phyloP scores from a whole-genome alignment of 2,113 vertebrate genomes.

The Spermophilus dauricus region DNA sequence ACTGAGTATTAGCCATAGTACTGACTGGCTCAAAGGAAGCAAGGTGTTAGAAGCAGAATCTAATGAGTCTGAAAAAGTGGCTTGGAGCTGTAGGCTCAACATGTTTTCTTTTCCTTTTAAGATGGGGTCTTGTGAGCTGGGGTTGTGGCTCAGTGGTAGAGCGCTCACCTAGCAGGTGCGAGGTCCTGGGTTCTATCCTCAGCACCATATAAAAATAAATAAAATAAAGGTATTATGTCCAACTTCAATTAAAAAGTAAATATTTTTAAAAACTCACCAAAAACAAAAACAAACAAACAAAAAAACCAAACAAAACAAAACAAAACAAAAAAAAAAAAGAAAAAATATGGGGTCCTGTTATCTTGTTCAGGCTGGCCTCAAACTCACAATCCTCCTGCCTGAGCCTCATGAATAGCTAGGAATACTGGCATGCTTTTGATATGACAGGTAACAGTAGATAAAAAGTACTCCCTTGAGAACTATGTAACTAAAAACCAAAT shows the following conservation, averaged over 20 bases:
- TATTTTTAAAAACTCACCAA: neutral
- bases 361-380: neutral
- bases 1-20: neutral
- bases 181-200: too few species aligned
- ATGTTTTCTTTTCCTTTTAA: neutral
- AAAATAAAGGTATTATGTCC: too few species aligned
- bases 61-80: neutral
- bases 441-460: neutral
- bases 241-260: too few species aligned
- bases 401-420: neutral
- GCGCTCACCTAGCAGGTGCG: too few species aligned
- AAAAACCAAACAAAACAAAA: too few species aligned
- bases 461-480: neutral
- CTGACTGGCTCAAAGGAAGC: constrained; percentile 8
- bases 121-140: neutral
- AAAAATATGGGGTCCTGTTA: neutral
- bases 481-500: constrained; percentile 43
- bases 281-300: too few species aligned
- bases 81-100: neutral
- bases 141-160: too few species aligned
- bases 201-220: too few species aligned
- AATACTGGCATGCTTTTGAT: neutral
- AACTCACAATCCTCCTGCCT: neutral
- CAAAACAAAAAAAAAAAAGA: too few species aligned
- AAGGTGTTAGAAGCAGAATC: neutral